Evolutionary conservation across 2,888 invertebrate genomes (phyloP), one percentile per base, ranked within the genome.

Genomic region (Corythucha ciliata): DNA sequence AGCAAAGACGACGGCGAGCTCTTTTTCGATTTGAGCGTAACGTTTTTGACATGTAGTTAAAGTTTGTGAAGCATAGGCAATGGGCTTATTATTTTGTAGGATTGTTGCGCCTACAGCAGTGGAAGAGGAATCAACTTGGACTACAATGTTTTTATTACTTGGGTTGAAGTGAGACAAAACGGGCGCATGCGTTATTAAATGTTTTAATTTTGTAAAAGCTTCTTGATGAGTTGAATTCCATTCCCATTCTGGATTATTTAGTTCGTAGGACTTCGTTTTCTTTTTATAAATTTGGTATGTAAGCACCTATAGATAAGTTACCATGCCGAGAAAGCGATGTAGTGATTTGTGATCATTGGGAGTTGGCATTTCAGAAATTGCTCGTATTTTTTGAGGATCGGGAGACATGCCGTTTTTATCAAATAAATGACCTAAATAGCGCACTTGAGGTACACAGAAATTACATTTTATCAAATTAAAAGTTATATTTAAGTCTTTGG

Each of bases 231-330:
- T 22, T 22, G 29, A 10, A 10, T 32, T 25, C 51, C 51, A 46
- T 3, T 2, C 12, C 45, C 45, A 51, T 6, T 12, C n/a, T n/a
- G 24, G 33, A 40, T 59, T 54, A 47, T 57, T 48, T 39, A 47
- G 25, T 50, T 48, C 60, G 57, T 18, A 61, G 44, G 16, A 52
- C 37, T 26, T 29, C 48, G 21, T 56, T 57, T 37, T 54, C 25
- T 25, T 54, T 27, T 10, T 58, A 56, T 12, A 61, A 39, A 50
- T 60, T 57, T n/a, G 56, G 58, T 24, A 61, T 53, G 47, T 58
- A 58, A 53, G 56, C n/a, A n/a, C 60, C 6, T 54, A 45, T 12
- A 62, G 37, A 47, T 61, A 61, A 2, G 54, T 57, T 12, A 59
- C 34, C 58, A 60, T 58, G 3, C 58, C 58, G 7, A 61, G 39